A percentile compares a stretch with the other conserved stretches of the same genome.
These are phyloP conservation scores for Cataglyphis rosenhaueri DNA, from an alignment of 2,888 invertebrate genomes.

Conservation along the genomic window DNA sequence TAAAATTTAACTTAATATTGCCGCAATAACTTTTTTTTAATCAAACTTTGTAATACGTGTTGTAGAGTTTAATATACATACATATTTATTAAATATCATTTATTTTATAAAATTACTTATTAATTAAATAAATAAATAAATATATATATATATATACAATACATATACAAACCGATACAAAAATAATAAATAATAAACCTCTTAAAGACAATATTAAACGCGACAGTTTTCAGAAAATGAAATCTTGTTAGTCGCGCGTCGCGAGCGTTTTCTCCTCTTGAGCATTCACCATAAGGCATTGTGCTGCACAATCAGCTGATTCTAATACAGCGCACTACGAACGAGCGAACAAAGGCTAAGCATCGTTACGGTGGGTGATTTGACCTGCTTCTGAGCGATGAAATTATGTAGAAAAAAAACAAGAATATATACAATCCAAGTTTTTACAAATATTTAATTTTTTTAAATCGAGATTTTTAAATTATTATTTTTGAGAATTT, in stretches of 20 bases:
- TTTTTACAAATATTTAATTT: not conserved
- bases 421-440: not conserved
- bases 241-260: not conserved
- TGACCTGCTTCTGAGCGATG: slow-evolving; percentile 19
- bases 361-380: slow-evolving; percentile 33
- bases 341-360: slow-evolving; percentile 20
- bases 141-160: not conserved
- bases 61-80: not conserved
- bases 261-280: slow-evolving; percentile 11
- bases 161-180: not conserved
- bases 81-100: not conserved
- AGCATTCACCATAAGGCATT: slow-evolving; percentile 11
- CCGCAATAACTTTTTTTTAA: not conserved
- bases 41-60: not conserved
- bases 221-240: slow-evolving; percentile 8
- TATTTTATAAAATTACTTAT: not conserved
- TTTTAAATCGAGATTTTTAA: not conserved
- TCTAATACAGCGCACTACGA: not conserved
- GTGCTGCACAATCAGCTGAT: slow-evolving; percentile 35
- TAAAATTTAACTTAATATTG: not conserved
- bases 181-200: not conserved
- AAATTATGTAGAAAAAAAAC: not conserved
- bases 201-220: slow-evolving; percentile 7
- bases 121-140: too few species aligned
- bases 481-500: not conserved